phyloP scores from a whole-genome alignment of 1,140 invertebrate genomes.

The Magallana angulata region DNA sequence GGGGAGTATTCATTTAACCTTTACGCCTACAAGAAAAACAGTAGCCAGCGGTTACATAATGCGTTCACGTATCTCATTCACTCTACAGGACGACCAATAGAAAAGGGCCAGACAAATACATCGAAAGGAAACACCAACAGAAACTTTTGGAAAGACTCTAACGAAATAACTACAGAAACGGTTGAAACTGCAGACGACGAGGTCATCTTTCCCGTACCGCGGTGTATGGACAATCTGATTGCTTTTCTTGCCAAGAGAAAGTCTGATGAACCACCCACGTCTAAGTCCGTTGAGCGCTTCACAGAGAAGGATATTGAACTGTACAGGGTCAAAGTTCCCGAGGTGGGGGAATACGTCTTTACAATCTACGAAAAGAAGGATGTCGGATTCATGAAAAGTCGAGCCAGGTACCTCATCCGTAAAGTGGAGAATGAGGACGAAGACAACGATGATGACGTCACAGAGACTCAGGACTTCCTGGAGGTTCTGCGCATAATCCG shows the following conservation, averaged over 20 bases:
- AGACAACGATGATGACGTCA: not conserved
- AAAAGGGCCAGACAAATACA: slow-evolving; percentile 46
- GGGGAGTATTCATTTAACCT: slow-evolving; percentile 64
- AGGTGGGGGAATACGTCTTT: slow-evolving; percentile 50
- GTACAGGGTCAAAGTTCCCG: slow-evolving; percentile 46
- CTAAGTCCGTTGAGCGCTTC: slow-evolving; percentile 21
- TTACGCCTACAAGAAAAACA: slow-evolving; percentile 45
- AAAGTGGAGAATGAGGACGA: slow-evolving; percentile 23
- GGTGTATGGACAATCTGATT: slow-evolving; percentile 32
- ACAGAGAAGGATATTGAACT: slow-evolving; percentile 48
- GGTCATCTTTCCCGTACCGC: slow-evolving; percentile 50
- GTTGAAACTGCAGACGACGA: slow-evolving; percentile 47
- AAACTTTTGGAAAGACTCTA: slow-evolving; percentile 50
- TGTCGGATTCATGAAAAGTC: slow-evolving; percentile 38
- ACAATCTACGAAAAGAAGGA: slow-evolving; percentile 49
- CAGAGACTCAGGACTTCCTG: slow-evolving; percentile 39
- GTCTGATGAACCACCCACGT: slow-evolving; percentile 37
- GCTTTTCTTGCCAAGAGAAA: slow-evolving; percentile 49
- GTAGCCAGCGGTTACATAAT: slow-evolving; percentile 42
- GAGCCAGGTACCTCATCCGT: slow-evolving; percentile 46
- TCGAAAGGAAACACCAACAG: slow-evolving; percentile 42
- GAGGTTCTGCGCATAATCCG: slow-evolving; percentile 49
- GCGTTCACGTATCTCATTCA: slow-evolving; percentile 49
- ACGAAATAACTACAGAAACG: slow-evolving; percentile 44
- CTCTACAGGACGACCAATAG: slow-evolving; percentile 50